Percentiles rank a stretch among this genome's conserved stretches.
Evolutionary conservation across 64 coral and sea anemone species (phyloP).

Genomic region (Pocillopora damicornis): DNA sequence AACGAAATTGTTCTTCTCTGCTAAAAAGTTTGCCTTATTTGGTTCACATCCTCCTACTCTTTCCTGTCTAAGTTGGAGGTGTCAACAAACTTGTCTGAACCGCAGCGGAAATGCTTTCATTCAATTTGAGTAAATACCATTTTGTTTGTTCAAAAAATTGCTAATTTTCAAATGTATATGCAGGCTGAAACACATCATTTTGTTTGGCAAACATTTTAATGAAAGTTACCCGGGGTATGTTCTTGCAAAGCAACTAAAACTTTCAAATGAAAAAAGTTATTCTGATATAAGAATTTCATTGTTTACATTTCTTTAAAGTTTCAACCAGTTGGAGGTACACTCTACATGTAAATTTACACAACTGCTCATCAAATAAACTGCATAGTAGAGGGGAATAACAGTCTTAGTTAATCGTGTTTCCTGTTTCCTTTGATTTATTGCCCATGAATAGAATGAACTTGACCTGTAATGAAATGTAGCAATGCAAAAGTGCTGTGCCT

Average conservation of each 20-base stretch:
- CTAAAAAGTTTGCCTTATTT: not conserved
- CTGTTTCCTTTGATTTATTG: no score
- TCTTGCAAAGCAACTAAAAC: not conserved
- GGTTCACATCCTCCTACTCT: not conserved
- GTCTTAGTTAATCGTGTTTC: no score
- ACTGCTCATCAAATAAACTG: no score
- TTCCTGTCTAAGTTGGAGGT: not conserved
- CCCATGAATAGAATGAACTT: no score
- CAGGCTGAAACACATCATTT: not conserved
- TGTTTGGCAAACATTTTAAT: not conserved
- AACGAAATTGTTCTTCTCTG: not conserved
- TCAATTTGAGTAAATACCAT: constrained; percentile 8
- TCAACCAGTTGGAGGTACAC: no score
- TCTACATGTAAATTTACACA: no score
- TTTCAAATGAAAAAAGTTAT: not conserved
- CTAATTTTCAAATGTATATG: not conserved
- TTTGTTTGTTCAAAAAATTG: not conserved
- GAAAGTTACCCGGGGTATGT: not conserved
- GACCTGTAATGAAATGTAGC: no score
- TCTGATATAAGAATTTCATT: no score
- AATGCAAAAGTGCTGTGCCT: no score
- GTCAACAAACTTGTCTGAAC: constrained; percentile 7
- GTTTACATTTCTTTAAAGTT: no score
- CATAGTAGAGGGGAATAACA: no score
- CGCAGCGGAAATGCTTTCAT: not conserved